These are phyloP conservation scores for Hylomyscus alleni DNA, from an alignment of 2,797 vertebrate species.

Conservation along the genomic window DNA sequence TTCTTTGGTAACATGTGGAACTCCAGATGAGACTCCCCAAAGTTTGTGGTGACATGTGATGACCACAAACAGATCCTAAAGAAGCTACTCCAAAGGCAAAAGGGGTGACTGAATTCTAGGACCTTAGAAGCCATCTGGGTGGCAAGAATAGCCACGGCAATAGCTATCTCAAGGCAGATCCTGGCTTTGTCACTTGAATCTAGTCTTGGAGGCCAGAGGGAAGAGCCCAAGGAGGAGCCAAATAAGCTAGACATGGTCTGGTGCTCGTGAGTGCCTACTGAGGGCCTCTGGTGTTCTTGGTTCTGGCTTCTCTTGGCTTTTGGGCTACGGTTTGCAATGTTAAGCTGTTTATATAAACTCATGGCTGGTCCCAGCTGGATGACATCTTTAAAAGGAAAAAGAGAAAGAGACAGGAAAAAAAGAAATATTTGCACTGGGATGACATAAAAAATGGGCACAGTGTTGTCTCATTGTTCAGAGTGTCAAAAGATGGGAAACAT, in stretches of 20 bases:
- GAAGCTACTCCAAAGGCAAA: not conserved
- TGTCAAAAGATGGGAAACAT: conserved; percentile 12
- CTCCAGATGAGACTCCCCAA: not conserved
- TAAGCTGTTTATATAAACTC: not conserved
- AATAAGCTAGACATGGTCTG: no score
- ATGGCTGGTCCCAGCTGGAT: not conserved
- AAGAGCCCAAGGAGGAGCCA: not conserved
- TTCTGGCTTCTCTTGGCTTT: not conserved
- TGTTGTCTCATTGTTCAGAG: conserved; percentile 21
- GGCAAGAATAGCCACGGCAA: not conserved
- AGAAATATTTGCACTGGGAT: not conserved
- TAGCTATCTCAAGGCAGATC: not conserved
- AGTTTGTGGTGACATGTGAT: not conserved
- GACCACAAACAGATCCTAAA: not conserved
- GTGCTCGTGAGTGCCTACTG: not conserved
- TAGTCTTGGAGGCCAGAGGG: not conserved
- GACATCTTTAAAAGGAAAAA: not conserved
- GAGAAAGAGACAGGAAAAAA: not conserved
- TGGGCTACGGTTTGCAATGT: not conserved
- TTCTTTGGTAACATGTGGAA: not conserved
- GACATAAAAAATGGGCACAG: not conserved
- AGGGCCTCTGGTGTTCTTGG: not conserved
- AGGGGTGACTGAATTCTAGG: not conserved
- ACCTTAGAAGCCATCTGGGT: not conserved
- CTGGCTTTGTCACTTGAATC: not conserved